Conservation (phyloP, 2,797 vertebrate species). For the Philypnodon macrostomus region DNA sequence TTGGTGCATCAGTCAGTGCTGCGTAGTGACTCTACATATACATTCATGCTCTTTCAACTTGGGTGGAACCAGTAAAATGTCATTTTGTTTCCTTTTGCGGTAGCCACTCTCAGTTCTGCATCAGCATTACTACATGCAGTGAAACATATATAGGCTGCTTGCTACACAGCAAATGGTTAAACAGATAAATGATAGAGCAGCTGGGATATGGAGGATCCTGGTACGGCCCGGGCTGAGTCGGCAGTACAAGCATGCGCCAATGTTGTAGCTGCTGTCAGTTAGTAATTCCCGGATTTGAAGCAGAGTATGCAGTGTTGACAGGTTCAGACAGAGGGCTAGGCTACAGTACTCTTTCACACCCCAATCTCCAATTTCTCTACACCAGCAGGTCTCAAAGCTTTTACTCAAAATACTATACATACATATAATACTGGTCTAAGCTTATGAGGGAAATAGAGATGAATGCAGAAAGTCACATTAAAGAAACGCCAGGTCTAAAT, state of each 20-base stretch:
- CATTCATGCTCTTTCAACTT: constrained; percentile 27
- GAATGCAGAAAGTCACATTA: too few species aligned
- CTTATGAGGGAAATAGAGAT: too few species aligned
- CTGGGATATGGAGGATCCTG: constrained; percentile 37
- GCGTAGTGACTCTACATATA: constrained; percentile 12
- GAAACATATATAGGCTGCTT: constrained; percentile 33
- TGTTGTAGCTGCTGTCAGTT: constrained; percentile 44
- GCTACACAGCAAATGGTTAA: constrained; percentile 28
- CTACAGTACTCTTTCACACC: constrained; percentile 63
- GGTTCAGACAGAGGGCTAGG: constrained; percentile 49
- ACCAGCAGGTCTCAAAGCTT: too few species aligned
- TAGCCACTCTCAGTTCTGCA: constrained; percentile 48
- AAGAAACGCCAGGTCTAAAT: too few species aligned
- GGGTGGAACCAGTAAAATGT: constrained; percentile 61
- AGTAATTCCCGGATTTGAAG: constrained; percentile 52
- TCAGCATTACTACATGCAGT: constrained; percentile 21
- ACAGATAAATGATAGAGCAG: constrained; percentile 35
- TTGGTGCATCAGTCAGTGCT: neutral
- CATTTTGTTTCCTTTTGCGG: constrained; percentile 52
- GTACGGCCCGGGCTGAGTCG: constrained; percentile 28
- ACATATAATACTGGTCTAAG: too few species aligned
- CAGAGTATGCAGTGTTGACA: constrained; percentile 54
- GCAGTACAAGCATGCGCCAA: constrained; percentile 34
- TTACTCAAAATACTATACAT: too few species aligned
- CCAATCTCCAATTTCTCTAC: constrained; percentile 54